Base-by-base conservation (phyloP, 2,797 vertebrate genomes). In the Peromyscus nudipes region DNA sequence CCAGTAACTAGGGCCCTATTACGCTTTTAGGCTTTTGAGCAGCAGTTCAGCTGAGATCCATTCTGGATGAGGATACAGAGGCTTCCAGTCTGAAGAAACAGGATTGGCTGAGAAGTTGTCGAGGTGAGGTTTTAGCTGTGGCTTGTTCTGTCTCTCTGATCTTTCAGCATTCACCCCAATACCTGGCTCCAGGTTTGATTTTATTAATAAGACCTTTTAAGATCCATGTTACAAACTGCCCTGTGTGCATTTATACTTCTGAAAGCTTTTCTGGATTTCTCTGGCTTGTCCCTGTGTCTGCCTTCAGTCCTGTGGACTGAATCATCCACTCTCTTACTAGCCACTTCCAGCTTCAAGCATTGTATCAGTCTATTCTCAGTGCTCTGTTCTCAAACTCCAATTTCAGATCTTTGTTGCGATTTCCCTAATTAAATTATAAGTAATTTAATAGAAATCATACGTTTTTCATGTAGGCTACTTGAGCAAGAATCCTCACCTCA, bases 391-490 rank as follows among this genome's bases (percentile, higher is more conserved):
- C 82, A 67, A 65, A 46, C 17, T 40, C 81, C 64, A 43, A 37
- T 23, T 88, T 55, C 76, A 64, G 25, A 84, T 62, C 91, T 80
- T 5, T 57, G 37, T 34, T 69, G 34, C 64, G 65, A 49, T 85
- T 88, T 87, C 31, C 81, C 60, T 77, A 81, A 89, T 43, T 83
- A 69, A 91, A 91, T 31, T 73, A 65, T 77, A 93, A 96, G 31
- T 91, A 83, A 89, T 19, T 19, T 69, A 77, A 34, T 57, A 12
- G 5, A 85, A 52, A 71, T 75, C 37, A 46, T 40, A 85, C 25
- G 77, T 65, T 43, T 93, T 89, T 71, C 37, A 85, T 49, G 88
- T 4, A 89, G n/a, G 60, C 17, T 64, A 64, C 4, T n/a, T 64
- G 6, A 52, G 57, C 60, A 76, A 96, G 69, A 92, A 52, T 71